These are phyloP conservation scores for Nautilus pompilius DNA, from an alignment of 1,140 invertebrate genomes.

Conservation along the genomic window DNA sequence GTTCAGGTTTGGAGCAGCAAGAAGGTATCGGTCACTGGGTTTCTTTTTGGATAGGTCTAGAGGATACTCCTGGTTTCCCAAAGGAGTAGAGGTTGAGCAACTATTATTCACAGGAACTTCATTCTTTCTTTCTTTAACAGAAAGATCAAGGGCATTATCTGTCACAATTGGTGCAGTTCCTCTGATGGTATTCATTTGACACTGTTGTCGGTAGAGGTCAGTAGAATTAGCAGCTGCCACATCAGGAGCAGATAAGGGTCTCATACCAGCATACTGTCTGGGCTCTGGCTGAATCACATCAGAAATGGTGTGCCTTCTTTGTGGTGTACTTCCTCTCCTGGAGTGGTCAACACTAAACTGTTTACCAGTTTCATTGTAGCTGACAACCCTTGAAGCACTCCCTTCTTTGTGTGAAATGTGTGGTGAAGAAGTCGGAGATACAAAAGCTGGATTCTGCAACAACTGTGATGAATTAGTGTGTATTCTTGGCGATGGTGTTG, in stretches of 20 bases:
- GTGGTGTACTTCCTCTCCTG: neutral
- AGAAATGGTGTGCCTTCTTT: slow-evolving; percentile 1
- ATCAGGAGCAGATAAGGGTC: neutral
- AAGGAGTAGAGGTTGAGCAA: too few species aligned
- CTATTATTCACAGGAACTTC: too few species aligned
- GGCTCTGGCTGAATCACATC: slow-evolving; percentile 2
- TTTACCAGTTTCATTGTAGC: too few species aligned
- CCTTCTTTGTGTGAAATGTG: neutral
- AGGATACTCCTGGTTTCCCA: slow-evolving; percentile 25
- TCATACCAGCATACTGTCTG: neutral
- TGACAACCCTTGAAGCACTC: too few species aligned
- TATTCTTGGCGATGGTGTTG: neutral
- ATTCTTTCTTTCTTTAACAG: too few species aligned
- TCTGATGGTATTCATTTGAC: neutral
- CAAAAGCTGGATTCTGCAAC: neutral
- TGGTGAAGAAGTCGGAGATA: neutral
- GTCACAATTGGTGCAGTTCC: neutral
- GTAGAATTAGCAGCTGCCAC: neutral
- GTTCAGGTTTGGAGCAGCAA: neutral
- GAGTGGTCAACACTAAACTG: too few species aligned
- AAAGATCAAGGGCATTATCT: slow-evolving; percentile 11
- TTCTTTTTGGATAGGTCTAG: slow-evolving; percentile 34
- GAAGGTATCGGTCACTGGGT: neutral
- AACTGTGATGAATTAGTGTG: slow-evolving; percentile 1
- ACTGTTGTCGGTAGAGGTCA: too few species aligned